phyloP scores from a whole-genome alignment of 1,140 invertebrate genomes.

The Cylas formicarius region DNA sequence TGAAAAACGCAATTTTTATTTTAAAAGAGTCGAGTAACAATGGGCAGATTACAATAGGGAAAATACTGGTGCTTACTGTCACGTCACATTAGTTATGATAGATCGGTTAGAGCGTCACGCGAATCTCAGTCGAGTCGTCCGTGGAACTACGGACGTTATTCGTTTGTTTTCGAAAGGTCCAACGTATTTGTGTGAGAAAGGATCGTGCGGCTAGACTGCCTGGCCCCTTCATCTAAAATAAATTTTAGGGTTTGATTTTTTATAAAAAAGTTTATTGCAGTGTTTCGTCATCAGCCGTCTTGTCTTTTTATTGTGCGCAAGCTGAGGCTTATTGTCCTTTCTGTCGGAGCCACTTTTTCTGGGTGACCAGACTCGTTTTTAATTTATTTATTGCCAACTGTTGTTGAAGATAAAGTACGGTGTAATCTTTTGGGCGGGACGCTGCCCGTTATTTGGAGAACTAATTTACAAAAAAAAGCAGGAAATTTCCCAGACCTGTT shows the following conservation, averaged over 20 bases:
- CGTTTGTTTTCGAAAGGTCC: not conserved
- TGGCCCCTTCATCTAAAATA: constrained; percentile 28
- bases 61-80: constrained; percentile 36
- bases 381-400: constrained; percentile 25
- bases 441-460: too few species aligned
- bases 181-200: constrained; percentile 26
- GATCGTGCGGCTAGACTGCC: constrained; percentile 22
- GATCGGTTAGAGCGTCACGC: constrained; percentile 20
- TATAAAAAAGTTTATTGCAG: constrained; percentile 31
- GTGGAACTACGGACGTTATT: constrained; percentile 4
- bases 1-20: too few species aligned
- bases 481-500: too few species aligned
- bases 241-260: constrained; percentile 33
- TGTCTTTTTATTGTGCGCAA: too few species aligned
- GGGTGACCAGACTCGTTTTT: constrained; percentile 17
- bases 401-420: constrained; percentile 17
- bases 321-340: constrained; percentile 23
- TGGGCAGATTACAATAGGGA: constrained; percentile 37
- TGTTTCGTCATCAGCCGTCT: constrained; percentile 17
- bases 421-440: constrained; percentile 16
- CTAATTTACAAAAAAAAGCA: too few species aligned
- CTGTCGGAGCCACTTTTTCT: constrained; percentile 7
- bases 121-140: constrained; percentile 10
- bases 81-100: constrained; percentile 37
- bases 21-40: constrained; percentile 29